Conservation (phyloP, 2,888 invertebrate species). For the Ellobium chinense region DNA sequence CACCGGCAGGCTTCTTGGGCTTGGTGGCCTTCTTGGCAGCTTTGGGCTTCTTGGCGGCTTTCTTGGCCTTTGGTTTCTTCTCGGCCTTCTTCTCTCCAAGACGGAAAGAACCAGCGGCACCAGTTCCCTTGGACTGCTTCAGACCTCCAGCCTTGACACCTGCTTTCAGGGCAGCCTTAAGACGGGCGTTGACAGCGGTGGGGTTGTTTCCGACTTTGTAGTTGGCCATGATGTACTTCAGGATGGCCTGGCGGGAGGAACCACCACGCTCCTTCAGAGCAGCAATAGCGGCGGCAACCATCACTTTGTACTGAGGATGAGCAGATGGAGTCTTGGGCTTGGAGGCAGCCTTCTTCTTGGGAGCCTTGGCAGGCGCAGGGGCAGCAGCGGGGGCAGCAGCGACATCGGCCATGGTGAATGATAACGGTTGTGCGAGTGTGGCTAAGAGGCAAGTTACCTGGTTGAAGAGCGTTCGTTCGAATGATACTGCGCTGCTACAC, state of each 20-base stretch:
- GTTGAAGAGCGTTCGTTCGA: too few relatives aligned
- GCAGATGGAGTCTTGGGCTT: conserved; percentile 52
- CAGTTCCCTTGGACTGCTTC: conserved; percentile 64
- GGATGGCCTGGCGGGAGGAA: conserved; percentile 76
- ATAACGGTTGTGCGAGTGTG: neutral
- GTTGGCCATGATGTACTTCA: conserved; percentile 75
- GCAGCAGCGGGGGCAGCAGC: conserved; percentile 37
- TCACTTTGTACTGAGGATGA: conserved; percentile 68
- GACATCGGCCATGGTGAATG: conserved; percentile 39
- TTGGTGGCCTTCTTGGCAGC: conserved; percentile 43
- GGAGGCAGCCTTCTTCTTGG: conserved; percentile 39
- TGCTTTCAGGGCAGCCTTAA: conserved; percentile 69
- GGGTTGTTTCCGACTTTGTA: conserved; percentile 68
- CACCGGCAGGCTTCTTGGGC: conserved; percentile 35
- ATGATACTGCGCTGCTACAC: too few relatives aligned
- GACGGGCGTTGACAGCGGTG: conserved; percentile 63
- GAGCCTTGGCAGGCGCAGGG: conserved; percentile 27
- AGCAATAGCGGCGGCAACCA: conserved; percentile 75
- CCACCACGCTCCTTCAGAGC: conserved; percentile 74
- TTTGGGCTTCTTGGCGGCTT: conserved; percentile 41
- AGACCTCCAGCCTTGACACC: conserved; percentile 68
- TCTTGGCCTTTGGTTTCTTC: conserved; percentile 43
- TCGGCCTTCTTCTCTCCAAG: conserved; percentile 53
- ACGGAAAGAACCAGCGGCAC: conserved; percentile 55
- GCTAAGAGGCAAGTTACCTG: too few relatives aligned